Base-by-base conservation (phyloP, 2,888 invertebrate species). In the Gymnocheta viridis region DNA sequence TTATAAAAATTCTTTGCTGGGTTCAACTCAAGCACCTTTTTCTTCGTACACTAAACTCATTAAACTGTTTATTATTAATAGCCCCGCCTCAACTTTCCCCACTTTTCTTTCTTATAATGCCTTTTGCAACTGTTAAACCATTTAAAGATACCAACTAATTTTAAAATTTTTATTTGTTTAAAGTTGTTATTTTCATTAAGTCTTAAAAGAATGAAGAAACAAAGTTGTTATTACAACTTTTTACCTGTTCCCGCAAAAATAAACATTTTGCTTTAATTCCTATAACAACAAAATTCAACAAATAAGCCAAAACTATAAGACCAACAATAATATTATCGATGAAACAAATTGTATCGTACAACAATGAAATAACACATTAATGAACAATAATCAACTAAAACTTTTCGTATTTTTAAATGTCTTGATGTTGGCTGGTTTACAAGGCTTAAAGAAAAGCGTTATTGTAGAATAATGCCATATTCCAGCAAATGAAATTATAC, bases 341-440 rank as follows among this genome's bases (percentile, higher is more conserved):
- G 87, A 87, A 87, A 87, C 87, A 87, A 87, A 86, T 86, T 87
- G 82, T 70, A 76, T 82, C 70, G 79, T 64, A 82, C 84, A 80
- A 70, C 74, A 81, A 81, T 72, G 80, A 78, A 85, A 80, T 78
- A 80, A 64, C 64, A 85, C 66, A 83, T 85, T 85, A 85, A 86
- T 79, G 84, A 79, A 66, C 38, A 51, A 70, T 70, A 86, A 85
- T 86, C 79, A 85, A 76, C 54, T 27, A 69, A 81, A 82, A 80
- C 35, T 80, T 74, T 76, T 32, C 51, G n/a, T 17, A 62, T 51
- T 49, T 67, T 56, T 29, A 79, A 67, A 62, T 79, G 14, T n/a
- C 7, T 58, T 32, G 27, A 64, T 29, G 66, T 32, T 60, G 10
- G n/a, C 47, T 32, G 14, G 19, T 54, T 70, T 56, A 6, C 7